phyloP scores from a whole-genome alignment of 2,888 invertebrate species.

The Rhogogaster chlorosoma region DNA sequence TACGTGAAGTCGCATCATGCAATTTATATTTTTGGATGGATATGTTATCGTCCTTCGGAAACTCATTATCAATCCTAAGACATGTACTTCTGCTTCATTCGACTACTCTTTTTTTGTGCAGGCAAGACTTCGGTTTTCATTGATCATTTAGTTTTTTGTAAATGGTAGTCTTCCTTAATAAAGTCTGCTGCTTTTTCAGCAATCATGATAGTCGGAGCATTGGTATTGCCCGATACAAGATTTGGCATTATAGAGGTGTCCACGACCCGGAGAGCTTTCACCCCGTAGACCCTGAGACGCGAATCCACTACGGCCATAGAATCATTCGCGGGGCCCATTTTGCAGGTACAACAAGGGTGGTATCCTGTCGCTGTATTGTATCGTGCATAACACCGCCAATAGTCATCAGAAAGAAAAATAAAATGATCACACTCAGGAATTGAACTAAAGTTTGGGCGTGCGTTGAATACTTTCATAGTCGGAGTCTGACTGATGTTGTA shows the following conservation, averaged over 20 bases:
- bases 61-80: neutral
- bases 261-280: slow-evolving; percentile 84
- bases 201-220: slow-evolving; percentile 91
- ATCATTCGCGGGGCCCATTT: slow-evolving; percentile 86
- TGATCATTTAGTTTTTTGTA: slow-evolving; percentile 81
- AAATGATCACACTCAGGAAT: slow-evolving; percentile 85
- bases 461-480: slow-evolving; percentile 82
- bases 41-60: neutral
- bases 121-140: neutral
- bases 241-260: slow-evolving; percentile 92
- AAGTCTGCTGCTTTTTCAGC: slow-evolving; percentile 91
- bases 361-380: slow-evolving; percentile 90
- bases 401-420: slow-evolving; percentile 85
- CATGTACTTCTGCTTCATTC: neutral
- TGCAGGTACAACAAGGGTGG: slow-evolving; percentile 90
- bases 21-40: neutral
- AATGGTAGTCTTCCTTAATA: slow-evolving; percentile 85
- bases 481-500: slow-evolving; percentile 82
- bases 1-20: no score
- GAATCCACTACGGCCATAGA: slow-evolving; percentile 85
- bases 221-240: slow-evolving; percentile 89
- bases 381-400: slow-evolving; percentile 87
- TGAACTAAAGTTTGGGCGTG: slow-evolving; percentile 82
- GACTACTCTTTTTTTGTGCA: neutral
- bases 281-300: slow-evolving; percentile 84